Evolutionary conservation across 2,888 invertebrate species (phyloP), one percentile per base, ranked within the genome.

Genomic region (Lycophotia porphyrea): DNA sequence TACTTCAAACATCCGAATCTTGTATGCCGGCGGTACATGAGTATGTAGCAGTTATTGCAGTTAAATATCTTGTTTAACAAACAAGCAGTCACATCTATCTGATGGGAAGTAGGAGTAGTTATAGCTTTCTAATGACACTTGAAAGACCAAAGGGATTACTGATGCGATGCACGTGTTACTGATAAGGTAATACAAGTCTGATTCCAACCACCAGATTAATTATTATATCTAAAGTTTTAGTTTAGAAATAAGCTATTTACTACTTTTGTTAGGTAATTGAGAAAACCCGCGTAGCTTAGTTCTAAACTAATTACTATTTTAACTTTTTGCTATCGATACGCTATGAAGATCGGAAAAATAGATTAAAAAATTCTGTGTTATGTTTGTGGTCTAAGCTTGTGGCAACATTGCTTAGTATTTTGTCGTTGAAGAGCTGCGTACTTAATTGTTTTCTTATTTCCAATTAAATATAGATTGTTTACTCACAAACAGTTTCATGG

Each of bases 401-500:
- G 21, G 34, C 21, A 60, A 60, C 24, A 21, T 13, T n/a, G 5
- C n/a, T 1, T 11, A n/a, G 15, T 27, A 27, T 4, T 9, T 11
- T 5, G 61, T 36, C 8, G 15, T 36, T 61, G 7, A 36, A 36
- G 21, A 13, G 3, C 61, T 21, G n/a, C 36, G n/a, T 3, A 36
- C 61, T n/a, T n/a, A 36, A 61, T 61, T 2, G 61, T 36, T 11
- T 61, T 36, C 36, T 61, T 61, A n/a, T 36, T 61, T 55, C 7
- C 27, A 55, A 58, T 31, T 18, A 31, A 58, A 58, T 8, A 58
- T 3, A 58, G 58, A 58, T 34, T 8, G 42, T 66, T 27, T 88
- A 94, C 94, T 94, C 79, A 94, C 94, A 85, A 93, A 87, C 34
- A 91, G 76, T 85, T 92, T 94, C 94, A 94, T 94, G 74, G 84